phyloP scores from a whole-genome alignment of 1,140 invertebrate species.

The Anthonomus grandis region DNA sequence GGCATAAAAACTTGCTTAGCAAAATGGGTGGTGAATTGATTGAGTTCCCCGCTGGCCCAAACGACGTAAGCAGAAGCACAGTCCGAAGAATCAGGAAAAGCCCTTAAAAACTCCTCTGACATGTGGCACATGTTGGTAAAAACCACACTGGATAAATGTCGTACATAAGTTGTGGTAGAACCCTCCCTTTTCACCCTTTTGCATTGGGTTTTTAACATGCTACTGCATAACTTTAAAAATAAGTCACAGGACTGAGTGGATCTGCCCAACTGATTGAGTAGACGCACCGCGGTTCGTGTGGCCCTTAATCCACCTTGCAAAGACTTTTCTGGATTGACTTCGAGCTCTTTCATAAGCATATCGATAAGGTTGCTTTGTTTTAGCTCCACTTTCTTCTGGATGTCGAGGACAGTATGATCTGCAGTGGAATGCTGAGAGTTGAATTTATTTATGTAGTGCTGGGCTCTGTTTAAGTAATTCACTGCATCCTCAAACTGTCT shows the following conservation, averaged over 20 bases:
- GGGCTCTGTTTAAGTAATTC: conserved; percentile 74
- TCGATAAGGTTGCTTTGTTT: conserved; percentile 76
- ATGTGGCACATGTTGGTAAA: conserved; percentile 87
- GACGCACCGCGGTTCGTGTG: conserved; percentile 76
- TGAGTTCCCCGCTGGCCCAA: conserved; percentile 87
- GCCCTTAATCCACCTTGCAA: conserved; percentile 90
- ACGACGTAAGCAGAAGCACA: conserved; percentile 83
- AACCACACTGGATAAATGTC: conserved; percentile 80
- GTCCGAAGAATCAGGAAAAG: conserved; percentile 71
- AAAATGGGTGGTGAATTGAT: conserved; percentile 75
- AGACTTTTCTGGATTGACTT: conserved; percentile 82
- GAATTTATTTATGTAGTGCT: conserved; percentile 54
- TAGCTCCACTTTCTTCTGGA: conserved; percentile 58
- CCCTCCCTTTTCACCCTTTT: conserved; percentile 87
- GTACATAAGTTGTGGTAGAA: conserved; percentile 79
- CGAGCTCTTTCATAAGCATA: conserved; percentile 83
- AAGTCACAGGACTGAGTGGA: conserved; percentile 78
- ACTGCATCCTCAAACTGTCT: conserved; percentile 95
- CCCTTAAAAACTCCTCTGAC: conserved; percentile 77
- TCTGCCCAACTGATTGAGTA: conserved; percentile 83
- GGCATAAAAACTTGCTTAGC: conserved; percentile 90
- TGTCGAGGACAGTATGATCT: conserved; percentile 47
- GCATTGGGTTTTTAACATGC: conserved; percentile 76
- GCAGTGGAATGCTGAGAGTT: conserved; percentile 48
- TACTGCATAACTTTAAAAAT: conserved; percentile 81